Base-by-base conservation (phyloP, 2,797 vertebrate species). In the Vipera ursinii region DNA sequence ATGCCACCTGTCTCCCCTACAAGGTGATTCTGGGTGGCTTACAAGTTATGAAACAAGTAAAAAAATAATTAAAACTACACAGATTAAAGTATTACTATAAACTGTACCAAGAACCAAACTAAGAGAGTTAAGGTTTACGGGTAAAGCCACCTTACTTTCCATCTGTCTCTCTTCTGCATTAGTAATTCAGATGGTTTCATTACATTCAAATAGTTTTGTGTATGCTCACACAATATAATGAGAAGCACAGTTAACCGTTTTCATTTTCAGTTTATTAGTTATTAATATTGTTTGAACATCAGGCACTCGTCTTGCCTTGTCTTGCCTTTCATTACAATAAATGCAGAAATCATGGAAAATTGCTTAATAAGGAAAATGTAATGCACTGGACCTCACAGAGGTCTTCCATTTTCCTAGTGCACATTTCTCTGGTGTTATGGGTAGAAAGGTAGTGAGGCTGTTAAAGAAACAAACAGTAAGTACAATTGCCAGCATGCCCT, bases 241-340 rank as follows among this genome's bases (percentile, higher is more conserved):
- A 57, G 88, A 65, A n/a, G 65, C 53, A 57, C 10, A 55, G 60
- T 78, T 73, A 86, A 86, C 3, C 3, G n/a, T 57, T 59, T 60
- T 12, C 61, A 6, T 60, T 56, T 82, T 85, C 44, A 63, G 82
- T 78, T 44, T 90, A 48, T 44, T 90, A 48, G 13, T 90, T 82
- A 26, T 24, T 59, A 32, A 32, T 56, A 73, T 73, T 85, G 32
- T 55, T 57, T 48, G 86, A 57, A 2, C 1, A 55, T 38, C 86
- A 93, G 48, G 51, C 87, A 57, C 20, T 56, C 53, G 3, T 91
- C 87, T 48, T 24, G 4, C 91, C 88, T 48, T 24, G 55, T 20
- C 48, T 51, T 92, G 91, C 57, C 28, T 91, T 93, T 73, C 24
- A 38, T 82, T 92, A 94, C 20, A 65, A 90, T 87, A 95, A n/a